Percentiles rank a stretch among this genome's conserved stretches.
These are phyloP conservation scores for Luidia sarsii DNA, from an alignment of 53 echinoderm and acorn worm species.

Conservation along the genomic window DNA sequence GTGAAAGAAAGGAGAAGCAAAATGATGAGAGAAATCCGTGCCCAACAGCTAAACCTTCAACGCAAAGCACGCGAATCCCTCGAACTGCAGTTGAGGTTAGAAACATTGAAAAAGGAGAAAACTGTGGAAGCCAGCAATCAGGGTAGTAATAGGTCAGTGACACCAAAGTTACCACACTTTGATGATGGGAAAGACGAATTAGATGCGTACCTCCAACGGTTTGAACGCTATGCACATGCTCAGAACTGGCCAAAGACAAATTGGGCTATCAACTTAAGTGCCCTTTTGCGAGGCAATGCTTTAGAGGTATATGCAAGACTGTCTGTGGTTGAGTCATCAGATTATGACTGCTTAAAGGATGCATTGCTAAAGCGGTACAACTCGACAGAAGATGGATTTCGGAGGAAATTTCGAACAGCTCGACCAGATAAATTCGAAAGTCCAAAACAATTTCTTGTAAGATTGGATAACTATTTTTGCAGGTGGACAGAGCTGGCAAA, in stretches of 20 bases:
- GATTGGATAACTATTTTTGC: constrained; percentile 7
- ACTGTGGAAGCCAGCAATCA: not conserved
- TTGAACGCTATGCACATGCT: constrained; percentile 11
- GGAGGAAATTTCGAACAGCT: constrained; percentile 22
- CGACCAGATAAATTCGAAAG: constrained; percentile 16
- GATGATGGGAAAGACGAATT: constrained; percentile 38
- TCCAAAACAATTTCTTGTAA: constrained; percentile 7
- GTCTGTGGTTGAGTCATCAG: not conserved
- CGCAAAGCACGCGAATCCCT: not conserved
- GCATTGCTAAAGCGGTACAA: constrained; percentile 18
- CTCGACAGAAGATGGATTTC: constrained; percentile 24
- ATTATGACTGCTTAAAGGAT: constrained; percentile 35
- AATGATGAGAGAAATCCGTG: not conserved
- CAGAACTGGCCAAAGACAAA: constrained; percentile 3
- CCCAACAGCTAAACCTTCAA: not conserved
- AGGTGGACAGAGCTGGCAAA: constrained; percentile 14
- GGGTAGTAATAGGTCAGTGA: not conserved
- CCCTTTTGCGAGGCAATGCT: constrained; percentile 11
- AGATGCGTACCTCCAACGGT: constrained; percentile 24
- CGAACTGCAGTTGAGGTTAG: not conserved
- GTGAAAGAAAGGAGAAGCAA: not conserved
- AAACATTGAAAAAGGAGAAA: not conserved
- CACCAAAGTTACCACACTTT: constrained; percentile 36
- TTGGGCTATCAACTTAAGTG: constrained; percentile 32
- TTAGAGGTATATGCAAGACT: constrained; percentile 24